Evolutionary conservation across 2,888 invertebrate genomes (phyloP), one percentile per base, ranked within the genome.

Genomic region (Drymonia ruficornis): DNA sequence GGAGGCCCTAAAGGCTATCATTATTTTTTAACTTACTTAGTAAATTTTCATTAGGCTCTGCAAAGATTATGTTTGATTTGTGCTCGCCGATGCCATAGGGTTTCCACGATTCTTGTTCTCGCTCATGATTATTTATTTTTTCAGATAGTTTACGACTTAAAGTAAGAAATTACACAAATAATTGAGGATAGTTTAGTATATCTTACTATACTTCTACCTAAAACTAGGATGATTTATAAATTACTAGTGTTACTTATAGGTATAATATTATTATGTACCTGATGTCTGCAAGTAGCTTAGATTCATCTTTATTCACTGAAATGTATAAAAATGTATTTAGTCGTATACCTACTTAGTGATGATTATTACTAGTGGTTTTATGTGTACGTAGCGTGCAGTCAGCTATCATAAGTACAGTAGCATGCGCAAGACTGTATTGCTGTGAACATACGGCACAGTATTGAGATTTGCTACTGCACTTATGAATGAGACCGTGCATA

Each of bases 11-110:
- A 16, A 40, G 36, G 36, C 3, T n/a, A 36, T 36, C 7, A 16
- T 48, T 28, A 31, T 47, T 29, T 44, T n/a, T 48, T 23, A 49
- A 81, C 86, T 81, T 73, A 89, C 90, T 83, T 6, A 89, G 71
- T 57, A 89, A 75, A 60, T 78, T 31, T 19, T 71, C 54, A 62
- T 87, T 87, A 2, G 84, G 82, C 40, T 76, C 67, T 16, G 77
- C 66, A 56, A 84, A 78, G 13, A 63, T 46, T 43, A 81, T 67
- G 29, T 62, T 55, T 42, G 55, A 47, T 31, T 54, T 59, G 19
- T 36, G 55, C 9, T 59, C 54, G 13, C 31, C 48, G 40, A n/a
- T n/a, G n/a, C n/a, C n/a, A n/a, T 38, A 43, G 29, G 43, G n/a
- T 44, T 50, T 52, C 53, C 38, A 50, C 12, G 40, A 31, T 28